A percentile compares a stretch with the other conserved stretches of the same genome.
These are phyloP conservation scores for human DNA, from an alignment of 2,113 vertebrate species.

Conservation along the genomic window DNA sequence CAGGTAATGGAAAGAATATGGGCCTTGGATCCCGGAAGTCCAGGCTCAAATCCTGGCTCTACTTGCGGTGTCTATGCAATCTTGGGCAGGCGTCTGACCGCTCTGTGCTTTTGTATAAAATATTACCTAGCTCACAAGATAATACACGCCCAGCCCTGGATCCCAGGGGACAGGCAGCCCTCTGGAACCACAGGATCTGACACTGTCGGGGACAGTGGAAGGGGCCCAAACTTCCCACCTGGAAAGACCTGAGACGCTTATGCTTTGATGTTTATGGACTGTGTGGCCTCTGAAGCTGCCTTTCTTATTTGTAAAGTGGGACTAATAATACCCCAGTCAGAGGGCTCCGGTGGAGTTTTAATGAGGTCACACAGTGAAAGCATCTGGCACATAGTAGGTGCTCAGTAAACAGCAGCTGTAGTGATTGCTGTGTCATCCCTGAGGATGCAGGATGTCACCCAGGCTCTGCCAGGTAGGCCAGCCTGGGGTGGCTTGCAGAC, in stretches of 20 bases:
- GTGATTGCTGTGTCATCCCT: not conserved
- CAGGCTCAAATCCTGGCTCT: not conserved
- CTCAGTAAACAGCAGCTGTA: not conserved
- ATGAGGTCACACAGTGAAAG: not conserved
- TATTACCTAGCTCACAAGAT: not conserved
- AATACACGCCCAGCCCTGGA: not conserved
- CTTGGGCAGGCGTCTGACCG: not conserved
- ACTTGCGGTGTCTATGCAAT: not conserved
- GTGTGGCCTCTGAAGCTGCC: not conserved
- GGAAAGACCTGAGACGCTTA: not conserved
- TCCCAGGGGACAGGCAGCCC: not conserved
- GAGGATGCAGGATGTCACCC: not conserved
- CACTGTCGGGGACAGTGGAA: fast-evolving
- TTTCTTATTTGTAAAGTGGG: not conserved
- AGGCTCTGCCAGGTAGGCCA: not conserved
- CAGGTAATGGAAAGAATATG: not conserved
- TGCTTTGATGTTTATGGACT: not conserved
- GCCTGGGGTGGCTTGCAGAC: not conserved
- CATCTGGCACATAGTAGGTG: not conserved
- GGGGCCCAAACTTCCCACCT: not conserved
- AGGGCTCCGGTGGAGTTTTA: not conserved
- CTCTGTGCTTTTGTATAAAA: not conserved
- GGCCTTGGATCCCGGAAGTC: not conserved
- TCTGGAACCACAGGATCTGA: not conserved
- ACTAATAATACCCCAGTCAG: not conserved